Percentiles rank a stretch among this genome's conserved stretches.
Conservation (phyloP, 2,797 vertebrate genomes). For the Pteronotus mesoamericanus region DNA sequence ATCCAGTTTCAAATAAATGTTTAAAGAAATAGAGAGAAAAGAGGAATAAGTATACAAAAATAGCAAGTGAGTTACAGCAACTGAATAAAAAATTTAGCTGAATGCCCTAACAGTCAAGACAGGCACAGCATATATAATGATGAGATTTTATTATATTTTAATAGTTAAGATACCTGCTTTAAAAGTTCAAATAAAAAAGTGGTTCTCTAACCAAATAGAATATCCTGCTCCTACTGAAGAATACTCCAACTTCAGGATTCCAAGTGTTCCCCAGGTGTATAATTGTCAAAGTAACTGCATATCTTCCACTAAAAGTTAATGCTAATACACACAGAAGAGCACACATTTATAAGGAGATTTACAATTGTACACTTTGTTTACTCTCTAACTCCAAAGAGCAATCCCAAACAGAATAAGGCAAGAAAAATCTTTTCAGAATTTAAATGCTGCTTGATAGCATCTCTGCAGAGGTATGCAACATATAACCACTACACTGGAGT, state of each 20-base stretch:
- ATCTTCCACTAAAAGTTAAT: slow-evolving; percentile 6
- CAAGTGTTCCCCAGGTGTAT: not conserved
- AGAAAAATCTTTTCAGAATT: not conserved
- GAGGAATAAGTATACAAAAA: not conserved
- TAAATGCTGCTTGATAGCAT: not conserved
- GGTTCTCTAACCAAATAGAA: not conserved
- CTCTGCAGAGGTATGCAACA: not conserved
- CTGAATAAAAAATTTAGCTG: not conserved
- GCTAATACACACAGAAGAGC: not conserved
- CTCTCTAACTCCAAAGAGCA: not conserved
- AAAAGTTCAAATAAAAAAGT: not conserved
- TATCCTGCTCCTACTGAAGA: not conserved
- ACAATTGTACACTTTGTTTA: not conserved
- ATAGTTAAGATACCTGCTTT: not conserved
- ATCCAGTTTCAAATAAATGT: not conserved
- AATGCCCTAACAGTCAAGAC: not conserved
- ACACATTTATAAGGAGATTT: not conserved
- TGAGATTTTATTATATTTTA: not conserved
- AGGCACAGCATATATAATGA: not conserved
- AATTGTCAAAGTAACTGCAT: not conserved
- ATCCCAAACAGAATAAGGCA: not conserved
- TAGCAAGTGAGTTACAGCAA: not conserved
- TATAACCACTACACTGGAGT: not conserved
- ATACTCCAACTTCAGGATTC: not conserved
- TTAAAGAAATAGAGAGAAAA: not conserved